Base-by-base conservation (phyloP, 2,888 invertebrate species). In the Drosophila anomelani region DNA sequence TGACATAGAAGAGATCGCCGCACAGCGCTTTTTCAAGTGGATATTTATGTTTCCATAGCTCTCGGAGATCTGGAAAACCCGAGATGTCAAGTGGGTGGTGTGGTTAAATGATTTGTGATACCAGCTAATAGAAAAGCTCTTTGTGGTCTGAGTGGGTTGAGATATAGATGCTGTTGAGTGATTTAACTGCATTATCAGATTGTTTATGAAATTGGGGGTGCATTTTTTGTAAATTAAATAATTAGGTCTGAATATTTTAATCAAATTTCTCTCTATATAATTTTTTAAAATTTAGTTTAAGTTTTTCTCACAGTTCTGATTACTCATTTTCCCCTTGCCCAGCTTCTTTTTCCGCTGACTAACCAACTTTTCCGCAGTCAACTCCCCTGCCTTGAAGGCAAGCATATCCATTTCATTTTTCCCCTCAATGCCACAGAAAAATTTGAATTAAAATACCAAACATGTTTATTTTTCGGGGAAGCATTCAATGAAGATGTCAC, bases 391-490 rank as follows among this genome's bases (percentile, higher is more conserved):
- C 44, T 15, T 32, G 0, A 15, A 47, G 2, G 12, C 12, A 23
- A n/a, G 10, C 26, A 55, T 73, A 76, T 69, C 69, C 62, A 77
- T 83, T 86, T 83, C 75, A 64, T 73, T 67, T 73, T 75, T 47
- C 55, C 62, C 58, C 12, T 20, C 5, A 17, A n/a, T 38, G 15
- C 84, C 78, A 66, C 49, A 38, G 7, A 57, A 62, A 56, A 34
- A 72, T 87, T 85, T 81, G 76, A 84, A 85, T 85, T 85, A 87
- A 87, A 85, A 85, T 87, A 75, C 76, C 76, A 71, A 76, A 75
- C 53, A 75, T 69, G 57, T 56, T 82, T 51, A 57, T 56, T 53
- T 79, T 72, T 53, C 44, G 49, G 70, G 39, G 49, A 20, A 58
- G 57, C 34, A 39, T 44, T 44, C 53, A 44, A 39, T 66, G 44